Percentiles rank a stretch among this genome's conserved stretches.
Evolutionary conservation across 2,797 vertebrate genomes (phyloP).

Genomic region (Syndactyla subalaris): DNA sequence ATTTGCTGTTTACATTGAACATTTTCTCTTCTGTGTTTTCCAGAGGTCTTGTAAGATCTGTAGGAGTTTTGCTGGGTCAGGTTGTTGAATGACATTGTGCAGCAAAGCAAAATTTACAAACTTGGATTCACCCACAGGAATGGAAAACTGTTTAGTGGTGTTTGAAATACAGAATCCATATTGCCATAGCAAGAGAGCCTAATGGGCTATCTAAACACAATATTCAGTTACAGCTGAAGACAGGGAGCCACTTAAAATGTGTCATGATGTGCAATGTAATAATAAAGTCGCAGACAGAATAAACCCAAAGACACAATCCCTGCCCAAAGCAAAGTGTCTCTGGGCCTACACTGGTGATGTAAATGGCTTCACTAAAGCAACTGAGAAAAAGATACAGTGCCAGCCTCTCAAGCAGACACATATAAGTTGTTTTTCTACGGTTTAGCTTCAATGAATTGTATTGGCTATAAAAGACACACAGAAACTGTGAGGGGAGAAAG

Average conservation of each 20-base stretch:
- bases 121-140: background rate
- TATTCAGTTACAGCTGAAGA: conserved; percentile 38
- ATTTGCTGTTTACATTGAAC: background rate
- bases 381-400: background rate
- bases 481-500: background rate
- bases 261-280: background rate
- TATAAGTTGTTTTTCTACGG: background rate
- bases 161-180: conserved; percentile 41
- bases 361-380: background rate
- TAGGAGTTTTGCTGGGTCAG: conserved; percentile 14
- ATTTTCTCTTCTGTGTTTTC: background rate
- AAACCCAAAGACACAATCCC: background rate
- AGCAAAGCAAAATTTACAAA: conserved; percentile 28
- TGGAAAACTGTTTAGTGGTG: conserved; percentile 27
- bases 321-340: background rate
- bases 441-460: background rate
- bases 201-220: background rate
- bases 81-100: background rate
- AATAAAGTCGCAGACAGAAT: background rate
- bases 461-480: background rate
- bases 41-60: background rate
- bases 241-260: background rate
- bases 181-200: background rate
- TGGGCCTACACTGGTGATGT: background rate
- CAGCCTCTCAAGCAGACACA: background rate